Conservation (phyloP, 2,113 vertebrate species). For the Dendrocopos noguchii region DNA sequence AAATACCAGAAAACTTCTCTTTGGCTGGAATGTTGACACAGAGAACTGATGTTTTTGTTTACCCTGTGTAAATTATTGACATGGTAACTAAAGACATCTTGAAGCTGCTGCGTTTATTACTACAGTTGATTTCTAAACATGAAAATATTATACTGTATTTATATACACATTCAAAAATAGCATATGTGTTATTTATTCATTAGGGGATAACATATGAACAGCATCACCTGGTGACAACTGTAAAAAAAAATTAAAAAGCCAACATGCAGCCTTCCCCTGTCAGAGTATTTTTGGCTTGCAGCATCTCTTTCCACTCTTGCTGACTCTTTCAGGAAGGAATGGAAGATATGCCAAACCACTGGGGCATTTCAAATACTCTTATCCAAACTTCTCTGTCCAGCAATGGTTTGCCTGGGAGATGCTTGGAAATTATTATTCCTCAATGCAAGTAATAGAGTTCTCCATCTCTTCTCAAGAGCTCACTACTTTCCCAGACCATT, state of each 20-base stretch:
- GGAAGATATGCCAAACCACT: neutral
- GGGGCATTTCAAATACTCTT: neutral
- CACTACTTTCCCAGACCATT: neutral
- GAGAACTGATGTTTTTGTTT: neutral
- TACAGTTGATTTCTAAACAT: neutral
- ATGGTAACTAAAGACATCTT: neutral
- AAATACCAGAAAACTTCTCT: neutral
- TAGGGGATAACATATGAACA: slow-evolving; percentile 31
- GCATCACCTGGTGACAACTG: slow-evolving; percentile 40
- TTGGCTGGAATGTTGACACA: neutral
- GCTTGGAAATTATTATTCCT: neutral
- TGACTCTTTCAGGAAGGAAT: neutral
- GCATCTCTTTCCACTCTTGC: neutral
- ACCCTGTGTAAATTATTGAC: neutral
- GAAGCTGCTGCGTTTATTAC: neutral
- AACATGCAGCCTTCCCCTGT: neutral
- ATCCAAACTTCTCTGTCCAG: neutral
- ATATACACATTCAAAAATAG: slow-evolving; percentile 9
- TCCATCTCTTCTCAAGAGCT: neutral
- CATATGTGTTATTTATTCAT: slow-evolving; percentile 39
- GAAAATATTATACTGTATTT: slow-evolving; percentile 44
- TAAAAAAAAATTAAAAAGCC: neutral
- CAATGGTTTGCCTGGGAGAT: neutral
- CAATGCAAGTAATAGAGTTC: neutral
- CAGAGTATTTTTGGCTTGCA: neutral